Base-by-base conservation (phyloP, 2,888 invertebrate species). In the Caenorhabditis sp. region DNA sequence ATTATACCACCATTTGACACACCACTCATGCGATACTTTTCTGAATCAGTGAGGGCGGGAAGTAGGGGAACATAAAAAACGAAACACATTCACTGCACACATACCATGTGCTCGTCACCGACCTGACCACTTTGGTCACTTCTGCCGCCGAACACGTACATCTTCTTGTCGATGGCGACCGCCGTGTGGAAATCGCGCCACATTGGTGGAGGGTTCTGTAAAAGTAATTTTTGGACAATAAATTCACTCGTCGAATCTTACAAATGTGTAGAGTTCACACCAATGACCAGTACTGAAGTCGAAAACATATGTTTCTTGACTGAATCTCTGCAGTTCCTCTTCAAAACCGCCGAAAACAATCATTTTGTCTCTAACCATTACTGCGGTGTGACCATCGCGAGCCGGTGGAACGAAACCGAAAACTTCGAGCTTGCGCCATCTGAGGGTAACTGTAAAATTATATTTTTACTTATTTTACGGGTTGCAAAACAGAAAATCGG, bases 321-420 rank as follows among this genome's bases (percentile, higher is more conserved):
- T 93, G 89, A 93, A 94, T 75, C 92, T 91, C 87, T 93, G 92
- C 52, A 92, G 91, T 63, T 92, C 92, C 88, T 95, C 94, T 87
- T 95, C 94, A 89, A 93, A 95, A 0, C 95, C 95, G 31, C 94
- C 95, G 90, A 94, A 95, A 71, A 95, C 92, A 86, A 92, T 93
- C 94, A 95, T 95, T 57, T 76, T 72, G 66, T 84, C 58, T 17
- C 73, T 81, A 54, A 88, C 84, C 25, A 89, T 86, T 78, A 90
- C 89, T 17, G 95, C 94, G 0, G 94, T 93, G 88, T 96, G 95
- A 0, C 95, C 96, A 89, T 96, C 95, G 83, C 95, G 91, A 0
- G 94, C 93, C 67, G 92, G 92, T 0, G 95, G 95, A 31, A 92
- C 89, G 59, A 89, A 89, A 0, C 95, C 1, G 90, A 72, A 7